Evolutionary conservation across 2,113 vertebrate genomes (phyloP), one percentile per base, ranked within the genome.

Genomic region (Stomatorhinus ivindoensis): DNA sequence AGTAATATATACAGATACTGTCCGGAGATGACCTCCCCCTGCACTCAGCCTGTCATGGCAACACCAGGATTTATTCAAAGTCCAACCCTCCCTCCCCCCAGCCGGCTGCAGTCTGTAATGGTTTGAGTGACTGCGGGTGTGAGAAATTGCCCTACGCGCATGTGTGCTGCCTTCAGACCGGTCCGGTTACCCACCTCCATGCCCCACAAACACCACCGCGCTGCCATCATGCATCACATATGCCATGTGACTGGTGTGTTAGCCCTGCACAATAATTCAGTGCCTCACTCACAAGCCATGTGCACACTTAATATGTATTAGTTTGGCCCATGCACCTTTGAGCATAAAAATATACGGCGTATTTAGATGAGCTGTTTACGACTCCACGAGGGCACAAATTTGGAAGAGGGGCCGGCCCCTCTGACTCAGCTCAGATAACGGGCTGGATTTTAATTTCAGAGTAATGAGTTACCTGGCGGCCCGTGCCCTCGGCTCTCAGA

Each of bases 271-370:
- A 87, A 87, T 87, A 55, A 87, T 61, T 13, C 8, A 0, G 44
- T 53, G 46, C 61, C 61, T 87, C 89, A 21, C 89, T 76, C 61
- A 50, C 11, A 58, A 51, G 61, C 65, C 48, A n/a, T 39, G 44
- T 21, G 48, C 61, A 80, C 48, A 53, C 85, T 90, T 90, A 90
- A 90, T 90, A 90, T 90, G 89, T 87, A 90, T 90, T 90, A 90
- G 85, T 80, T 35, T 87, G 85, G 46, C 89, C 82, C 89, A 90
- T 86, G 89, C 89, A 87, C 89, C 89, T 90, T 80, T 90, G 89
- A 90, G 89, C 89, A 80, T 90, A 90, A 90, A 90, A 90, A 90
- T 90, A 90, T 87, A 90, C 89, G 50, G 19, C 31, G 84, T 87
- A 87, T 90, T 90, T 89, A 89, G 85, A 89, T 89, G 84, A 89